Percentiles rank a stretch among this genome's conserved stretches.
Conservation (phyloP, 2,797 vertebrate species). For the Clarias fuscus region DNA sequence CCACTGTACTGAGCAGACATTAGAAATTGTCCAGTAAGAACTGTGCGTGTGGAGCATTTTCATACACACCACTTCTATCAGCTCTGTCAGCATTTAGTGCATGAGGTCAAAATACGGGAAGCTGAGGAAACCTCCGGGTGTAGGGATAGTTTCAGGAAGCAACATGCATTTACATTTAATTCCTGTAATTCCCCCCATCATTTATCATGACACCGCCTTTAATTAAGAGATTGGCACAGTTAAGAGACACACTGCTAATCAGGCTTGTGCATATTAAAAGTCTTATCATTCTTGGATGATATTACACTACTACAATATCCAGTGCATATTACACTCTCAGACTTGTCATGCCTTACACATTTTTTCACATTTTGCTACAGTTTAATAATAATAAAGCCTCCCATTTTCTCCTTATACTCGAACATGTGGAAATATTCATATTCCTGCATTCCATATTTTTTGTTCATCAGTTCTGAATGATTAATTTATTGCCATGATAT, state of each 20-base stretch:
- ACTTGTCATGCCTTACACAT: background rate
- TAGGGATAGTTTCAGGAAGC: background rate
- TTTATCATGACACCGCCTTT: background rate
- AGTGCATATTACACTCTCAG: background rate
- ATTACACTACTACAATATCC: background rate
- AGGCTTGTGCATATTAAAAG: background rate
- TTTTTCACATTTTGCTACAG: too few species aligned
- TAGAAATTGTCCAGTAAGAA: too few species aligned
- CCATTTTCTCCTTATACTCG: too few species aligned
- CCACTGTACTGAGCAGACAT: background rate
- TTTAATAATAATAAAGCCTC: too few species aligned
- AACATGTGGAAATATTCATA: too few species aligned
- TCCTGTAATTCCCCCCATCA: too few species aligned
- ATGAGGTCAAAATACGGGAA: background rate
- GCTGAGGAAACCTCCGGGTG: background rate
- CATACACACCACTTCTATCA: background rate
- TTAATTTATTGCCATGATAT: too few species aligned
- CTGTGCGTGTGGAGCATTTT: too few species aligned
- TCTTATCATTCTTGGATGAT: background rate
- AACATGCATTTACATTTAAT: background rate
- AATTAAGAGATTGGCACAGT: too few species aligned
- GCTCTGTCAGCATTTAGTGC: background rate
- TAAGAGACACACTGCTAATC: background rate
- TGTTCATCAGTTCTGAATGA: too few species aligned
- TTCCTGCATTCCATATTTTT: too few species aligned